phyloP scores from a whole-genome alignment of 2,888 invertebrate species.

The Cyclophora albipunctata region DNA sequence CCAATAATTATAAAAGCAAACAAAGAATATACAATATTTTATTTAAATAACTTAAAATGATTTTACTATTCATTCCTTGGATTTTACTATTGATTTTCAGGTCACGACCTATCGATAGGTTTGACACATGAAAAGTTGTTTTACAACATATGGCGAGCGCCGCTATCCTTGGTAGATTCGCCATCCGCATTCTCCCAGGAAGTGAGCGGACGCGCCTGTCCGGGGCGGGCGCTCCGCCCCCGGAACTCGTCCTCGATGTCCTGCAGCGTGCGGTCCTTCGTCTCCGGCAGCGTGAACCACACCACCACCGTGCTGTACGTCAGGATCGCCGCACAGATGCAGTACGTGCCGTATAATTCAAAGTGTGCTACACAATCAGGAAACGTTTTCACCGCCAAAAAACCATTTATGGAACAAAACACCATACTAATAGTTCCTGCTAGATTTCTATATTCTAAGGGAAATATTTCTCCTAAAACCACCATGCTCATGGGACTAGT shows the following conservation, averaged over 20 bases:
- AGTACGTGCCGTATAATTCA: slow-evolving; percentile 30
- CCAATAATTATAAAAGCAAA: no score
- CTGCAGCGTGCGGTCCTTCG: slow-evolving; percentile 43
- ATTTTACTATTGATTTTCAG: no score
- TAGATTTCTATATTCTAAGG: slow-evolving; percentile 73
- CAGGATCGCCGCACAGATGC: slow-evolving; percentile 33
- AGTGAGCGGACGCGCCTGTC: no score
- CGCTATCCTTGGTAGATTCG: no score
- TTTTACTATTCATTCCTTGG: no score
- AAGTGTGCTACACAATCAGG: slow-evolving; percentile 19
- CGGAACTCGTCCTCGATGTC: slow-evolving; percentile 42
- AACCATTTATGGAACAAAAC: slow-evolving; percentile 26
- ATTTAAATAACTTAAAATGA: no score
- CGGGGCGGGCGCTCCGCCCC: slow-evolving; percentile 1
- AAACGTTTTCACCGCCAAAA: slow-evolving; percentile 27
- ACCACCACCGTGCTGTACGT: slow-evolving; percentile 35
- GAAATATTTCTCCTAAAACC: slow-evolving; percentile 81
- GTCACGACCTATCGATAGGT: no score
- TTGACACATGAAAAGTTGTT: no score
- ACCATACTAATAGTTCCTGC: slow-evolving; percentile 56
- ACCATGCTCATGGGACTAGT: slow-evolving; percentile 78
- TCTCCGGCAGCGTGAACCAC: slow-evolving; percentile 43
- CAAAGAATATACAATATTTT: no score
- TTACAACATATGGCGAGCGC: no score
- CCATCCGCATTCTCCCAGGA: no score